Evolutionary conservation across 1,140 invertebrate genomes (phyloP).

Genomic region (Neodiprion pinetum): DNA sequence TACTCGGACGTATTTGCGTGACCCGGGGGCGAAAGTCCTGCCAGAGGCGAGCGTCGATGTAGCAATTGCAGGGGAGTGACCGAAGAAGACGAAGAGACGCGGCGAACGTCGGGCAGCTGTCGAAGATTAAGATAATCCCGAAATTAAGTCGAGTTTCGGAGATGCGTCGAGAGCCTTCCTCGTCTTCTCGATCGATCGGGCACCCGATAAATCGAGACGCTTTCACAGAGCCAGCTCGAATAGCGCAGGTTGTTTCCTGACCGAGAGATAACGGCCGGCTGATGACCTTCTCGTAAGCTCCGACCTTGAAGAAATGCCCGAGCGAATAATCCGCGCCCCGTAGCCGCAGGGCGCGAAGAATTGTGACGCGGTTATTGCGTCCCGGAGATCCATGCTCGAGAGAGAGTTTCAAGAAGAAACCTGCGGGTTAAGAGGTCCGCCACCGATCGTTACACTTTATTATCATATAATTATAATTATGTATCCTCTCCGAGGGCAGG

Average conservation of each 20-base stretch:
- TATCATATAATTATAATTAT: conserved; percentile 3
- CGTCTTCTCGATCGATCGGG: too few relatives aligned
- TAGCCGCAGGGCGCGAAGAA: too few relatives aligned
- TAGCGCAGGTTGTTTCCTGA: too few relatives aligned
- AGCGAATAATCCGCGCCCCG: too few relatives aligned
- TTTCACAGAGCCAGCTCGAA: too few relatives aligned
- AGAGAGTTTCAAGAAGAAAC: neutral
- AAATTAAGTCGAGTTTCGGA: conserved; percentile 56
- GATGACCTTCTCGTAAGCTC: too few relatives aligned
- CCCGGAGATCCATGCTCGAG: too few relatives aligned
- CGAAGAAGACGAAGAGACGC: conserved; percentile 15
- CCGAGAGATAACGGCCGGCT: too few relatives aligned
- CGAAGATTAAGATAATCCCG: conserved; percentile 63
- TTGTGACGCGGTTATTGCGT: too few relatives aligned
- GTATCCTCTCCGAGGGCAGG: neutral
- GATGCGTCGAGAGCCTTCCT: conserved; percentile 37
- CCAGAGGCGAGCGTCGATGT: neutral
- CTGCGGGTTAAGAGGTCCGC: neutral
- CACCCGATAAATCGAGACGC: too few relatives aligned
- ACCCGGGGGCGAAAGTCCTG: neutral
- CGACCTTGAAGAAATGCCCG: too few relatives aligned
- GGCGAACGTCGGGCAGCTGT: conserved; percentile 58
- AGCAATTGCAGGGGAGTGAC: conserved; percentile 14
- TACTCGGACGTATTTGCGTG: conserved; percentile 17
- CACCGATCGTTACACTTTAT: neutral